Base-by-base conservation (phyloP, 2,113 vertebrate genomes). In the Rutilus rutilus region DNA sequence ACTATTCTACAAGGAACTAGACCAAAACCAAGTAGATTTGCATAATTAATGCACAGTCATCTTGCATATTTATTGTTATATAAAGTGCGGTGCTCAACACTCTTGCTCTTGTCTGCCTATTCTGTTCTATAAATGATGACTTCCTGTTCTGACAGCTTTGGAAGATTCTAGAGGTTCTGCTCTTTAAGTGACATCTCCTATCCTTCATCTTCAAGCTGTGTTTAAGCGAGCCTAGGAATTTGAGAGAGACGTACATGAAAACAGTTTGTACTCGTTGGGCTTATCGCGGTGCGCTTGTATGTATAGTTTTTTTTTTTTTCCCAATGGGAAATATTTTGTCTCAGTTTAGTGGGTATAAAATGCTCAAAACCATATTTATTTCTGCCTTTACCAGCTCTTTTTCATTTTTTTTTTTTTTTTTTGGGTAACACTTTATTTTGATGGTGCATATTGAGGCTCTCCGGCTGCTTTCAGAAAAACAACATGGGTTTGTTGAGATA, bases 71-170 rank as follows among this genome's bases (percentile, higher is more conserved):
- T 78, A 78, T 36, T 57, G 59, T 80, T 80, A 62, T 45, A 80
- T 45, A 62, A 79, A 64, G 7, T 33, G 0, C 11, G 0, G 10
- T 74, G 36, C 71, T 74, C 39, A 15, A 19, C 47, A 33, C 45
- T 17, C 47, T 82, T 85, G 33, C 65, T 52, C 69, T 64, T 86
- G 77, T 59, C 36, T 83, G 57, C 79, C 7, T 67, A 67, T 73
- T 59, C 33, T 59, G 33, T 85, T 83, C 47, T 83, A 19, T 83
- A 86, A 88, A 85, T 87, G 83, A 87, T 60, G 73, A 59, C 85
- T 87, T 73, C 64, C 57, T 78, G 54, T 88, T 88, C 85, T 52
- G 75, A 52, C 83, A 75, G 82, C 78, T 42, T 52, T 65, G 47
- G 57, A 17, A 45, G 50, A 73, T 52, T 73, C 45, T 19, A 14